Base-by-base conservation (phyloP, 2,797 vertebrate species). In the Valencia hispanica region DNA sequence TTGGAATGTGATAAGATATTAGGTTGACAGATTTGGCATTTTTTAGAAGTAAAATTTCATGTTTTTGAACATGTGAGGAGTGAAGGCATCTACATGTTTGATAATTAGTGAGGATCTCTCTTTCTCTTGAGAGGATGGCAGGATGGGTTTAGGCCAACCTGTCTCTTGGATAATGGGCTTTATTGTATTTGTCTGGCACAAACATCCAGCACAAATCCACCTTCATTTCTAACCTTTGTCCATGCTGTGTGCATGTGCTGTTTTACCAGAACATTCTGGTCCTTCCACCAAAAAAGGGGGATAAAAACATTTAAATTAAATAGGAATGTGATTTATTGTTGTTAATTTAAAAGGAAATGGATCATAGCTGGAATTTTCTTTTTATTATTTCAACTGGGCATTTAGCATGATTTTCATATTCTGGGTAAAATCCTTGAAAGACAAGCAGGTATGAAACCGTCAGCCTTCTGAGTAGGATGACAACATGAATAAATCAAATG, bases 21-120 rank as follows among this genome's bases (percentile, higher is more conserved):
- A 15, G 73, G 63, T n/a, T 25, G 73, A 69, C 12, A 2, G 65
- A 83, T 32, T 82, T 77, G 84, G 51, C 36, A 69, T 87, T 86
- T 83, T 68, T 50, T 69, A 47, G 10, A 22, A 70, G 51, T 43
- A 11, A 32, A 43, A n/a, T 1, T 5, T 30, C 59, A 34, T 5
- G 27, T 11, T 34, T 48, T 0, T 8, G 25, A 69, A n/a, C 10
- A 27, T 65, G 18, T n/a, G 36, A 20, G 55, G 36, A 41, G 43
- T 39, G 39, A 14, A 36, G 32, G 15, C 2, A 11, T 68, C 59
- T 15, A 30, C 30, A 8, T 20, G 8, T 22, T 11, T 36, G 32
- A 39, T 65, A 34, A 66, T 30, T 43, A 53, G 48, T 51, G 32
- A 70, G 15, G 43, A 7, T 78, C 22, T 74, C 34, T 36, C 36